phyloP scores from a whole-genome alignment of 1,140 invertebrate species.

The Caenorhabditis brenneri region DNA sequence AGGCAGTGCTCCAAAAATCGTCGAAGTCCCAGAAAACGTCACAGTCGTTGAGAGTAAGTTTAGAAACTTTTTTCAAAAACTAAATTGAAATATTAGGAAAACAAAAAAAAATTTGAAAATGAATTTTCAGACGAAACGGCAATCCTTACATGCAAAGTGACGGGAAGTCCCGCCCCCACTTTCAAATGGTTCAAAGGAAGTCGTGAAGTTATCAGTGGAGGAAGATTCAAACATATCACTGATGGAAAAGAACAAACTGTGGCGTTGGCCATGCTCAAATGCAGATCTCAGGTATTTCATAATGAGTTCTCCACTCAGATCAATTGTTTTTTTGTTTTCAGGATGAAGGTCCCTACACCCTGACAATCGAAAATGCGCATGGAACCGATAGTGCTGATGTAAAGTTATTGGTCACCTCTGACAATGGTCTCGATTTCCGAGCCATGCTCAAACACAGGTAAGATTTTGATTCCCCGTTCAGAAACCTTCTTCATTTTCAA shows the following conservation, averaged over 20 bases:
- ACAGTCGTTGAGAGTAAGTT: constrained; percentile 69
- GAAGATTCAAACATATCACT: constrained; percentile 60
- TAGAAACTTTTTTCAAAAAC: too few relatives aligned
- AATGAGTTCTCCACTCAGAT: neutral
- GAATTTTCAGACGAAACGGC: constrained; percentile 66
- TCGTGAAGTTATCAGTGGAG: constrained; percentile 58
- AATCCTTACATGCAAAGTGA: constrained; percentile 65
- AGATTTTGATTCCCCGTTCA: neutral
- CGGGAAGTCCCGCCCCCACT: constrained; percentile 86
- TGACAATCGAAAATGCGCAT: constrained; percentile 88
- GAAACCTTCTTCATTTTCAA: neutral
- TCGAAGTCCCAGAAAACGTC: constrained; percentile 70
- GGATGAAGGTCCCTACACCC: constrained; percentile 95
- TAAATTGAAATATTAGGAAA: too few relatives aligned
- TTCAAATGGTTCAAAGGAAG: constrained; percentile 91
- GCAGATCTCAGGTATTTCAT: constrained; percentile 81
- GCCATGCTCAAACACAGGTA: constrained; percentile 88
- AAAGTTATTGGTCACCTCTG: constrained; percentile 92
- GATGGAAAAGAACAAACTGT: constrained; percentile 83
- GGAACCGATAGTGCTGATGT: constrained; percentile 93
- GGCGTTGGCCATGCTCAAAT: constrained; percentile 90
- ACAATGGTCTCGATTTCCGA: constrained; percentile 92
- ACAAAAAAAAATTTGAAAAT: neutral
- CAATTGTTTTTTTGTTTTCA: neutral
- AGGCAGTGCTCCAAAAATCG: constrained; percentile 67